Evolutionary conservation across 2,113 vertebrate species (phyloP).

Genomic region (Paracanthobrama guichenoti): DNA sequence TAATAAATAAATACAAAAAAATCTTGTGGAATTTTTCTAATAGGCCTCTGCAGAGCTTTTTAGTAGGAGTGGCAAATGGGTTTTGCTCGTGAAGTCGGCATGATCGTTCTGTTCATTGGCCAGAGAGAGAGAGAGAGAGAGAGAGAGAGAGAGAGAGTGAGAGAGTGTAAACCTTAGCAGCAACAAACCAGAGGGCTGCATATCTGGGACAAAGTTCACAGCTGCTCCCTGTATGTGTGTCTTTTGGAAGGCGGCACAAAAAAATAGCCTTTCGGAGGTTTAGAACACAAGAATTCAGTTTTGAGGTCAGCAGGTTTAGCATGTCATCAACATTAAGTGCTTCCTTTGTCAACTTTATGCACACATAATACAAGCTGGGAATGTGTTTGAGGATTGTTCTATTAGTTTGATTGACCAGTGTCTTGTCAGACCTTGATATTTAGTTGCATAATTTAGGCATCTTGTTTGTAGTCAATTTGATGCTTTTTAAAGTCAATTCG

Average conservation of each 20-base stretch:
- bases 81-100: constrained; percentile 12
- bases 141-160: constrained; percentile 4
- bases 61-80: constrained; percentile 11
- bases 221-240: constrained; percentile 62
- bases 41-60: neutral
- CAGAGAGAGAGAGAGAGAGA: no score
- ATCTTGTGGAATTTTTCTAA: neutral
- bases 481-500: neutral
- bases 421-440: neutral
- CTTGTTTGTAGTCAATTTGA: neutral
- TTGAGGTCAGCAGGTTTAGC: constrained; percentile 2
- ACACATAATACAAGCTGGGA: neutral
- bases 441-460: neutral
- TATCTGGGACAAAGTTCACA: constrained; percentile 75
- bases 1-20: neutral
- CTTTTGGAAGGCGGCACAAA: constrained; percentile 64
- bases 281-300: constrained; percentile 5
- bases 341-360: neutral
- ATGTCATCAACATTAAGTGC: neutral
- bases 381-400: neutral
- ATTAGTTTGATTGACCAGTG: neutral
- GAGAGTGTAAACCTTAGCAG: constrained; percentile 25
- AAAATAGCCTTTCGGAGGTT: constrained; percentile 50
- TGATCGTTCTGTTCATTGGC: constrained; percentile 37
- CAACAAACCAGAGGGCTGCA: constrained; percentile 26